Evolutionary conservation across 2,113 vertebrate genomes (phyloP).

Genomic region (Amazona guildingii): DNA sequence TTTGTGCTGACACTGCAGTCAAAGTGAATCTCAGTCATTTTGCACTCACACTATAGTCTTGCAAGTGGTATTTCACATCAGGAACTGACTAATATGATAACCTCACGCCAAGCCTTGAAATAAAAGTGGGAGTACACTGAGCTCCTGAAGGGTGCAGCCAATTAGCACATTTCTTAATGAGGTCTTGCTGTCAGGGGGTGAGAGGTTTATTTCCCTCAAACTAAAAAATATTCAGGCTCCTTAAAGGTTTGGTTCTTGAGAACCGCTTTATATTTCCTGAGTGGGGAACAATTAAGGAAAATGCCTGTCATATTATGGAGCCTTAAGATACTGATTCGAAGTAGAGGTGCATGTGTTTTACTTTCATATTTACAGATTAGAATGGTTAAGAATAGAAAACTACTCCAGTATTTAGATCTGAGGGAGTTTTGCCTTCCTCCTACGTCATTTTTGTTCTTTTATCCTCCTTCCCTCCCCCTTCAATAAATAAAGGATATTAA

Average conservation of each 20-base stretch:
- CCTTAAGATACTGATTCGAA: not conserved
- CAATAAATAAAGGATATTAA: not conserved
- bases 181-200: not conserved
- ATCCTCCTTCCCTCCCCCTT: accelerated
- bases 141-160: not conserved
- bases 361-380: not conserved
- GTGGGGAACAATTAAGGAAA: not conserved
- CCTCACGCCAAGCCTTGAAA: not conserved
- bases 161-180: conserved; percentile 1
- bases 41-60: not conserved
- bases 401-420: not conserved
- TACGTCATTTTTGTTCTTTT: not conserved
- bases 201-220: not conserved
- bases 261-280: not conserved
- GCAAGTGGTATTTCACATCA: not conserved
- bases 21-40: not conserved
- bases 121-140: not conserved
- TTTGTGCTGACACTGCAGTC: not conserved
- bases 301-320: not conserved
- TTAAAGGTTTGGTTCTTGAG: not conserved
- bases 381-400: not conserved
- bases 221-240: not conserved
- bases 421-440: not conserved
- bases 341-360: not conserved
- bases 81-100: conserved; percentile 22